Conservation (phyloP, 2,797 vertebrate species). For the Sebastiscus tertius region DNA sequence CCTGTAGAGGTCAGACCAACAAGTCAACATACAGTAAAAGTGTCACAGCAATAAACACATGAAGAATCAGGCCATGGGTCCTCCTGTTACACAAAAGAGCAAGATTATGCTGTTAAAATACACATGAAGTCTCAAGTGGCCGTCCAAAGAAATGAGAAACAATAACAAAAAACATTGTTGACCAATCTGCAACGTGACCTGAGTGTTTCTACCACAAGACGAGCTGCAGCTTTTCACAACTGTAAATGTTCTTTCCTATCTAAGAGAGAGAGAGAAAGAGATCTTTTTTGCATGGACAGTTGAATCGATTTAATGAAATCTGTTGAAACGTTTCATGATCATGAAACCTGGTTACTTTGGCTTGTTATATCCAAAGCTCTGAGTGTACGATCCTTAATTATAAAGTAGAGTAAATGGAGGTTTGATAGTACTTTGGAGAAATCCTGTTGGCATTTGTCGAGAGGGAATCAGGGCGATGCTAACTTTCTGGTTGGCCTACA, state of each 20-base stretch:
- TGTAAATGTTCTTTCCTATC: background rate
- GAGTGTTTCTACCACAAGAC: background rate
- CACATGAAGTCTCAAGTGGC: background rate
- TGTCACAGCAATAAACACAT: background rate
- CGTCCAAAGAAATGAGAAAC: background rate
- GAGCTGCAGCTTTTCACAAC: background rate
- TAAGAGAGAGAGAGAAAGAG: too few species aligned
- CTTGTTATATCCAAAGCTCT: background rate
- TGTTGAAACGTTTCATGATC: background rate
- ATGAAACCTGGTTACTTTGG: background rate
- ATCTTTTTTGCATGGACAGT: too few species aligned
- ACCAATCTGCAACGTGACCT: background rate
- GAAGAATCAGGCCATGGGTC: background rate
- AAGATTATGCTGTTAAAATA: slow-evolving; percentile 3
- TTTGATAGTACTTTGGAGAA: background rate
- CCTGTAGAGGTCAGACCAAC: background rate
- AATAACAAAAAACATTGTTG: background rate
- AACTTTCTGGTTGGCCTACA: too few species aligned
- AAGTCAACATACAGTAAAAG: background rate
- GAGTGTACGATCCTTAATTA: background rate
- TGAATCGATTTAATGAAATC: too few species aligned
- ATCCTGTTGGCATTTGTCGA: too few species aligned
- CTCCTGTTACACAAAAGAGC: background rate
- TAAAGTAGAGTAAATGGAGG: background rate
- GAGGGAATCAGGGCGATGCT: too few species aligned